phyloP scores from a whole-genome alignment of 2,797 vertebrate genomes.

The Pangasius djambal region DNA sequence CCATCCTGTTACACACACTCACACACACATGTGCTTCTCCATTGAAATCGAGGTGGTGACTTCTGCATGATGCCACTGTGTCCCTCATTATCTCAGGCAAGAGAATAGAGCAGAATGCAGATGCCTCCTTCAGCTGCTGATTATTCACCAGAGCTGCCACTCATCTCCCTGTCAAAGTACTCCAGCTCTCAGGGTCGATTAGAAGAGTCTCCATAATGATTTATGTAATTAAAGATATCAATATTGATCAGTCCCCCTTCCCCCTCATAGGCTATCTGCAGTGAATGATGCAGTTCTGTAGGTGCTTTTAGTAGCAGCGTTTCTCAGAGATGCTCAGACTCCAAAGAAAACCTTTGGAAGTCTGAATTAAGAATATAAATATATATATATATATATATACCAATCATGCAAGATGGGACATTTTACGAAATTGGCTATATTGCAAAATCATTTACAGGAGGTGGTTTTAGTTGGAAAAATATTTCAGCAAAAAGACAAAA shows the following conservation, averaged over 20 bases:
- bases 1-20: slow-evolving; percentile 2
- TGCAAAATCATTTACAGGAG: slow-evolving; percentile 8
- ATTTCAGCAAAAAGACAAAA: not conserved
- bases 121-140: slow-evolving; percentile 39
- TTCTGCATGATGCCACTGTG: slow-evolving; percentile 38
- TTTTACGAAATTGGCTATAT: slow-evolving; percentile 21
- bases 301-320: not conserved
- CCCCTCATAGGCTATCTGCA: not conserved
- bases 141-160: slow-evolving; percentile 48
- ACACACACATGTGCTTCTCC: slow-evolving; percentile 27
- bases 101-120: slow-evolving; percentile 55
- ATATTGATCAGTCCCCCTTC: slow-evolving; percentile 35
- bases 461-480: not conserved
- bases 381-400: not conserved
- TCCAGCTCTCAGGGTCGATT: slow-evolving; percentile 39
- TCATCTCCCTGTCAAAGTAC: slow-evolving; percentile 46
- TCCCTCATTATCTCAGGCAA: slow-evolving; percentile 52
- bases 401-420: not conserved
- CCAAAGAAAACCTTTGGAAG: slow-evolving; percentile 11
- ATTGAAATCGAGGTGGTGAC: slow-evolving; percentile 47
- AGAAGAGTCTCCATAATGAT: slow-evolving; percentile 51
- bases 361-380: not conserved
- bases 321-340: not conserved
- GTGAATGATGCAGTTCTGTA: slow-evolving; percentile 19
- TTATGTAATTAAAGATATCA: slow-evolving; percentile 58